A percentile compares a stretch with the other conserved stretches of the same genome.
Conservation (phyloP, 1,140 invertebrate species). For the Drosophila pseudoananassae region DNA sequence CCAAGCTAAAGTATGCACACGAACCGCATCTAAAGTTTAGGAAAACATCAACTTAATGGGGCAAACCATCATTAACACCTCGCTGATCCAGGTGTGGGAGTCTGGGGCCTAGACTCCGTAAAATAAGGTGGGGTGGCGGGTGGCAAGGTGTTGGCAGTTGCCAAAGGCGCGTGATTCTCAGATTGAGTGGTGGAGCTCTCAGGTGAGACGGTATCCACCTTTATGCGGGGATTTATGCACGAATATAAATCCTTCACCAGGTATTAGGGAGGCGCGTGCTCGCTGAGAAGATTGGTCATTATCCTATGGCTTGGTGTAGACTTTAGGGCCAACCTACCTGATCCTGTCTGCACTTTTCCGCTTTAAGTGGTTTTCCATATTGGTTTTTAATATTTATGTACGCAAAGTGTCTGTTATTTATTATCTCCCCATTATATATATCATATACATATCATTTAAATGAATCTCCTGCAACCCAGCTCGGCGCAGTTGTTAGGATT, state of each 20-base stretch:
- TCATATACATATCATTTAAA: too few species aligned
- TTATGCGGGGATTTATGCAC: slow-evolving; percentile 63
- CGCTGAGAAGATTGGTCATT: slow-evolving; percentile 16
- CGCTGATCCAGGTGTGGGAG: slow-evolving; percentile 42
- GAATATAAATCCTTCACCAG: slow-evolving; percentile 62
- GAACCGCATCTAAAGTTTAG: slow-evolving; percentile 13
- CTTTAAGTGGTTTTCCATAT: slow-evolving; percentile 31
- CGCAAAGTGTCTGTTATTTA: too few species aligned
- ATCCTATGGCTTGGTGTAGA: slow-evolving; percentile 13
- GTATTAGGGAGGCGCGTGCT: slow-evolving; percentile 34
- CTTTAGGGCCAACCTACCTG: slow-evolving; percentile 6
- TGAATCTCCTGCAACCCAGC: not conserved
- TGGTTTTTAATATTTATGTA: not conserved
- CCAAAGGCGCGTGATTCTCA: slow-evolving; percentile 38
- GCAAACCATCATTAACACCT: slow-evolving; percentile 67
- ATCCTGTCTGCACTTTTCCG: slow-evolving; percentile 15
- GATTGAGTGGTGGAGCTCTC: slow-evolving; percentile 56
- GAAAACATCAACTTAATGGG: slow-evolving; percentile 43
- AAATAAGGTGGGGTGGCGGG: slow-evolving; percentile 32
- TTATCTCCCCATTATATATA: too few species aligned
- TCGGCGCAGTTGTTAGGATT: not conserved
- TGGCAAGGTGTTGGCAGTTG: slow-evolving; percentile 53
- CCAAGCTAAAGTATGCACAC: slow-evolving; percentile 28
- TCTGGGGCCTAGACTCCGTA: slow-evolving; percentile 11
- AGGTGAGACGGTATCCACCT: slow-evolving; percentile 55